These are phyloP conservation scores for Cladopsammia gracilis DNA, from an alignment of 64 coral and sea anemone genomes.

Conservation along the genomic window DNA sequence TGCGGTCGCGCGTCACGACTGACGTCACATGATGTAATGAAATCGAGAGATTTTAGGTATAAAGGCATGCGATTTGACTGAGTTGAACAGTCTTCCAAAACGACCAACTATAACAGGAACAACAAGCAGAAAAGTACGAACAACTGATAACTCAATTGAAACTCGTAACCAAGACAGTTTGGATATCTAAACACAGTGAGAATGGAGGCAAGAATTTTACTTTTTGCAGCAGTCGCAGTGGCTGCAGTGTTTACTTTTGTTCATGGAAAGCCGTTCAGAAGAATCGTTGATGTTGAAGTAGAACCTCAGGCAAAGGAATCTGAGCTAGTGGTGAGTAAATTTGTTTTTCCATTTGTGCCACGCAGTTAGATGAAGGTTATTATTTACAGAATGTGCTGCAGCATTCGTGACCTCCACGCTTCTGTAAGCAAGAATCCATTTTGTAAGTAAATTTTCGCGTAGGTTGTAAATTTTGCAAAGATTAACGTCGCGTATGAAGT, in stretches of 20 bases:
- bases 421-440: no score
- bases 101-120: not conserved
- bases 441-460: no score
- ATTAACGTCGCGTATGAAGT: no score
- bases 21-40: conserved; percentile 24
- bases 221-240: not conserved
- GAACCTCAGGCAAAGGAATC: conserved; percentile 1
- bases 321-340: conserved; percentile 27
- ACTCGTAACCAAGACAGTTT: not conserved
- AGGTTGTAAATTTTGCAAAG: no score
- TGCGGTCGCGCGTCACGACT: not conserved
- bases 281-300: not conserved
- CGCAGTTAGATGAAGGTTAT: no score
- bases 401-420: no score
- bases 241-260: not conserved
- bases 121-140: not conserved
- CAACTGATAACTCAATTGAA: not conserved
- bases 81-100: conserved; percentile 14
- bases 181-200: not conserved
- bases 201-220: conserved; percentile 17
- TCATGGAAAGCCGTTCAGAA: not conserved
- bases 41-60: not conserved
- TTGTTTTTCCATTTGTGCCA: not conserved
- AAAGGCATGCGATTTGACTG: not conserved
- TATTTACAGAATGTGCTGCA: no score